Base-by-base conservation (phyloP, 1,140 invertebrate genomes). In the Eumeta japonica region DNA sequence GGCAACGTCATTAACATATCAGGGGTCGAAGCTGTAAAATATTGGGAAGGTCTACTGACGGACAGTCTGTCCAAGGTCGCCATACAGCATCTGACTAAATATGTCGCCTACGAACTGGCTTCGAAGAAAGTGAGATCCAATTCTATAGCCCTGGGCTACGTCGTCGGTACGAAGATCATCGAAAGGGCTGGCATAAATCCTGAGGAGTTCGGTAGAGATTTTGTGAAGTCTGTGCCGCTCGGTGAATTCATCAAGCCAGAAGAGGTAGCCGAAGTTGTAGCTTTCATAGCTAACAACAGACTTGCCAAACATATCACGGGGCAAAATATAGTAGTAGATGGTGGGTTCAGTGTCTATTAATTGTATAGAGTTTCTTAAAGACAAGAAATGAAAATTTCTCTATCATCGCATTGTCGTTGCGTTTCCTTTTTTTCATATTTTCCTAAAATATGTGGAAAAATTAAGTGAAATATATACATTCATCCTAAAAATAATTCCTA, bases 21-120 rank as follows among this genome's bases (percentile, higher is more conserved):
- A 5, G 87, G 85, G 52, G 81, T 88, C 2, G 79, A 73, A 51
- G 86, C 84, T 10, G 49, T 83, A 12, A 55, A 84, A 62, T 73
- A 83, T 12, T 82, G 80, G 41, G 65, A 79, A 34, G 67, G 67
- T 36, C 55, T 77, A 28, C 52, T 82, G 20, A 73, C 83, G 0
- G 89, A 89, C 48, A 81, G 80, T 47, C 82, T 87, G 71, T 85
- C 83, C 20, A 89, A 89, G 71, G 62, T 83, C 38, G 84, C 85
- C 10, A 39, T 89, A 7, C 85, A 89, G 61, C 86, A 89, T 51
- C 70, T 89, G 24, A 88, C 87, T 2, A 62, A 80, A 43, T 85
- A 80, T 36, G 42, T 71, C 14, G 79, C 79, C 13, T 74, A 85
- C 50, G 83, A 85, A 55, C 58, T 85, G 14, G 83, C 80, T 12